phyloP scores from a whole-genome alignment of 1,140 invertebrate species.

The Rhopalosiphum maidis region DNA sequence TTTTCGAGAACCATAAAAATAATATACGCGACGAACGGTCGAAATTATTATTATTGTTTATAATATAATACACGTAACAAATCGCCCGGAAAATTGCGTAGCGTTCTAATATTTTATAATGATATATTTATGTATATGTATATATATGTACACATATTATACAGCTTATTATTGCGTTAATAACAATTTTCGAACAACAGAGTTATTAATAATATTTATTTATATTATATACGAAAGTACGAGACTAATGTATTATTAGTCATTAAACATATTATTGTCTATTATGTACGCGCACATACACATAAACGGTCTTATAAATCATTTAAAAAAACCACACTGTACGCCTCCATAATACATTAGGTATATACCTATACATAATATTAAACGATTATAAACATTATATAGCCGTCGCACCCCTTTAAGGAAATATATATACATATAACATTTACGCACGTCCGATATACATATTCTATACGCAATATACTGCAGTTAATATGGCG shows the following conservation, averaged over 20 bases:
- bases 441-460: background rate
- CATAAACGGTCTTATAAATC: background rate
- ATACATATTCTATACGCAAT: conserved; percentile 18
- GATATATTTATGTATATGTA: background rate
- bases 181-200: background rate
- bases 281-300: background rate
- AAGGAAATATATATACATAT: background rate
- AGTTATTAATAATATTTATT: conserved; percentile 13
- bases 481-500: conserved; percentile 26
- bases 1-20: conserved; percentile 8
- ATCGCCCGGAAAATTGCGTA: background rate
- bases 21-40: background rate
- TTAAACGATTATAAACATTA: background rate
- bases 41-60: background rate
- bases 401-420: background rate
- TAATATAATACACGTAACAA: background rate
- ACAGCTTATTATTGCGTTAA: background rate
- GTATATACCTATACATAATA: background rate
- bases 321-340: background rate
- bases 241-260: background rate
- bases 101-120: background rate
- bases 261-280: conserved; percentile 13
- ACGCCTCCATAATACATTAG: background rate
- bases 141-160: background rate
- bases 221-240: background rate